These are phyloP conservation scores for Proctacanthus coquilletti DNA, from an alignment of 1,140 invertebrate species.

Conservation along the genomic window DNA sequence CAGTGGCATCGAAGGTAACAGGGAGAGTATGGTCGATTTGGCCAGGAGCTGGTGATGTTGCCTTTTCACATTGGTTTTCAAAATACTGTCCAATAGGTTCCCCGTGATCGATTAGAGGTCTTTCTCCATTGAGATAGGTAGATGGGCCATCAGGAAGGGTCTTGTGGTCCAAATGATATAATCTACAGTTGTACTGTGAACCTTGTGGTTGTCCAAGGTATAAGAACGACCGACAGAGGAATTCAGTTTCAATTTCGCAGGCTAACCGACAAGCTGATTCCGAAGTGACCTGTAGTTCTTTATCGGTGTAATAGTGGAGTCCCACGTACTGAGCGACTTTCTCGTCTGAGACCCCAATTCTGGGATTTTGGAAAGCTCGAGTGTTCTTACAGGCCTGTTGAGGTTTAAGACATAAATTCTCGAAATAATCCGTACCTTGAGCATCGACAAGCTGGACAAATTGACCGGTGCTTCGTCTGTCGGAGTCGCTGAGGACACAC, in stretches of 20 bases:
- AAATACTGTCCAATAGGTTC: slow-evolving; percentile 76
- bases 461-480: slow-evolving; percentile 68
- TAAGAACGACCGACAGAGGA: slow-evolving; percentile 79
- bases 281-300: slow-evolving; percentile 73
- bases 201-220: slow-evolving; percentile 62
- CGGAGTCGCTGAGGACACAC: slow-evolving; percentile 77
- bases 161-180: slow-evolving; percentile 85
- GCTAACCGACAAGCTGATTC: slow-evolving; percentile 72
- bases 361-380: slow-evolving; percentile 57
- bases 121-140: slow-evolving; percentile 73
- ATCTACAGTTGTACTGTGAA: slow-evolving; percentile 70
- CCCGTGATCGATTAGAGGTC: slow-evolving; percentile 79
- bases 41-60: slow-evolving; percentile 4
- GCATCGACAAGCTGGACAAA: slow-evolving; percentile 75
- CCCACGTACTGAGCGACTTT: slow-evolving; percentile 82
- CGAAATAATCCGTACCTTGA: slow-evolving; percentile 86
- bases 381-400: slow-evolving; percentile 69
- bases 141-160: slow-evolving; percentile 80
- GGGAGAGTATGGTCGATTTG: slow-evolving; percentile 42
- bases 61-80: slow-evolving; percentile 73
- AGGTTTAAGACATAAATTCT: slow-evolving; percentile 83
- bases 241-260: slow-evolving; percentile 85
- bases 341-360: slow-evolving; percentile 75
- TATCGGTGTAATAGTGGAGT: slow-evolving; percentile 84
- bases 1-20: slow-evolving; percentile 52